A percentile compares a stretch with the other conserved stretches of the same genome.
phyloP scores from a whole-genome alignment of 1,140 invertebrate genomes.

The Lasioglossum baleicum region DNA sequence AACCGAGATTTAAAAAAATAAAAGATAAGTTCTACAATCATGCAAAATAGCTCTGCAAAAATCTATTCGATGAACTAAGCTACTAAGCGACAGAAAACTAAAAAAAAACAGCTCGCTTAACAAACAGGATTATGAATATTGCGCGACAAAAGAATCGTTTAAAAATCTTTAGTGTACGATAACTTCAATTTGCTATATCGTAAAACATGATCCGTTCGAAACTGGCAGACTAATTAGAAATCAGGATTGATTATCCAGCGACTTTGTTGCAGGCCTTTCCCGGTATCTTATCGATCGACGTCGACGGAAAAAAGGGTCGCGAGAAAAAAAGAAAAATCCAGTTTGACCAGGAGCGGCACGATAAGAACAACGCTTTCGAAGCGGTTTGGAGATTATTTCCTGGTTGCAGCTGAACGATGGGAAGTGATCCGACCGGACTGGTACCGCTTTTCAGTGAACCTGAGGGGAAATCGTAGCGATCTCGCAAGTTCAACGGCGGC shows the following conservation, averaged over 20 bases:
- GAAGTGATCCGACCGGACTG: background rate
- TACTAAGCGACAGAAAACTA: too few relatives aligned
- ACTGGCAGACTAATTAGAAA: too few relatives aligned
- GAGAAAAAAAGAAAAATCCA: background rate
- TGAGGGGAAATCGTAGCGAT: background rate
- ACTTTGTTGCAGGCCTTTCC: background rate
- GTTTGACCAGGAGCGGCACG: background rate
- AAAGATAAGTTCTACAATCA: too few relatives aligned
- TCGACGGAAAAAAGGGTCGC: background rate
- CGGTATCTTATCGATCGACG: background rate
- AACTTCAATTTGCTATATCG: too few relatives aligned
- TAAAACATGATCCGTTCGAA: too few relatives aligned
- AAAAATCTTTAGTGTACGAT: too few relatives aligned
- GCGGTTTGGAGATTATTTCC: constrained; percentile 8
- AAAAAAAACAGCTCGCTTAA: too few relatives aligned
- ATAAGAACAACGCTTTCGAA: constrained; percentile 15
- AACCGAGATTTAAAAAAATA: too few relatives aligned
- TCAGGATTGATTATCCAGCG: background rate
- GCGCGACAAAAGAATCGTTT: too few relatives aligned
- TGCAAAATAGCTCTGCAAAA: too few relatives aligned
- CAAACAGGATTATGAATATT: too few relatives aligned
- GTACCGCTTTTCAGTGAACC: background rate
- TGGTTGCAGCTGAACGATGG: background rate
- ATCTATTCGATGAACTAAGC: too few relatives aligned
- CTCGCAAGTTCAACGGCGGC: background rate